Percentiles rank a stretch among this genome's conserved stretches.
These are phyloP conservation scores for Himantopus leucocephalus DNA, from an alignment of 2,113 vertebrate species.

Conservation along the genomic window DNA sequence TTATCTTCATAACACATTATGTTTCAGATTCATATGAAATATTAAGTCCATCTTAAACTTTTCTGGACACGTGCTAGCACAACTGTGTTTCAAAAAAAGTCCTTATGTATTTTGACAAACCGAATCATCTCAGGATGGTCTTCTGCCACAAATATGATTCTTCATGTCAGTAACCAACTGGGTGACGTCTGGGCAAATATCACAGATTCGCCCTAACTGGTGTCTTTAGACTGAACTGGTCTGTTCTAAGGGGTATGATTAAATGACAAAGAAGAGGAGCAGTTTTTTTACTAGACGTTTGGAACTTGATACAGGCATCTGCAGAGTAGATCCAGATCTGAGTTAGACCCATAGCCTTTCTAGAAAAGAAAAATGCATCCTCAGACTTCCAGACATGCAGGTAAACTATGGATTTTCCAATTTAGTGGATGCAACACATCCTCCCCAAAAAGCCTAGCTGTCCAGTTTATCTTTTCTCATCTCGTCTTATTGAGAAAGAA, in stretches of 20 bases:
- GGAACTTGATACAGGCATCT: not conserved
- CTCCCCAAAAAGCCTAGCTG: not conserved
- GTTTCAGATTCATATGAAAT: not conserved
- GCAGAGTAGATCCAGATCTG: not conserved
- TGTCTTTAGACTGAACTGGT: not conserved
- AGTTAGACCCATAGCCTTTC: not conserved
- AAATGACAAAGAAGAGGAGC: not conserved
- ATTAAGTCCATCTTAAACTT: not conserved
- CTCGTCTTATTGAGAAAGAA: not conserved
- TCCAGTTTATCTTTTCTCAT: not conserved
- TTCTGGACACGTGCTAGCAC: not conserved
- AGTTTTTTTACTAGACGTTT: not conserved
- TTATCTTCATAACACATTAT: not conserved
- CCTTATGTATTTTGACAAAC: not conserved
- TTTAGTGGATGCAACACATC: not conserved
- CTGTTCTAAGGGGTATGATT: not conserved
- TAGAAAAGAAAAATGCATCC: not conserved
- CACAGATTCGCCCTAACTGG: not conserved
- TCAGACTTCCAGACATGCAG: not conserved
- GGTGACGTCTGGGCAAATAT: not conserved
- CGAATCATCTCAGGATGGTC: not conserved
- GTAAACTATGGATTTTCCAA: not conserved
- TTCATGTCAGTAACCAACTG: not conserved
- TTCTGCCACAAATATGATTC: not conserved
- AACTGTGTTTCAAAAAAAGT: not conserved